Percentiles rank a stretch among this genome's conserved stretches.
phyloP scores from a whole-genome alignment of 2,888 invertebrate species.

The Copidosoma aretas region DNA sequence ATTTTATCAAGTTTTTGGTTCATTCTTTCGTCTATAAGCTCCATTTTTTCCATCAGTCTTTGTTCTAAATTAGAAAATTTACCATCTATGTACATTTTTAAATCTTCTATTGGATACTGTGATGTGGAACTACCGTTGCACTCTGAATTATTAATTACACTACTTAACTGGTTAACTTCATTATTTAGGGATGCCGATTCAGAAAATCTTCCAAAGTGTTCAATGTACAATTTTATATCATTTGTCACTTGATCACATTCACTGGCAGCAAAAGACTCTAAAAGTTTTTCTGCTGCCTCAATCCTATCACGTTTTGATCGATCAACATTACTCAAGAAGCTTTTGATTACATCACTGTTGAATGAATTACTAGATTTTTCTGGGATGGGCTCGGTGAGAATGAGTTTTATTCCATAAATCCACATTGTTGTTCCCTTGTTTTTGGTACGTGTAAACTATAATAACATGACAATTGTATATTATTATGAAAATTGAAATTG shows the following conservation, averaged over 20 bases:
- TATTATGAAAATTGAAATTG: background rate
- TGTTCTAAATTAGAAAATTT: constrained; percentile 56
- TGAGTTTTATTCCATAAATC: constrained; percentile 61
- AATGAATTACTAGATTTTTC: constrained; percentile 42
- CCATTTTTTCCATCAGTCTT: constrained; percentile 53
- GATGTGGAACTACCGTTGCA: background rate
- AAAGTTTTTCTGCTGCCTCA: constrained; percentile 42
- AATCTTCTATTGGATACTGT: constrained; percentile 27
- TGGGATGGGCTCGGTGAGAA: constrained; percentile 48
- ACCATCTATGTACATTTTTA: constrained; percentile 55
- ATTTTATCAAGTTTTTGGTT: constrained; percentile 59
- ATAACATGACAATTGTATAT: constrained; percentile 12
- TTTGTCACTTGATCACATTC: constrained; percentile 25
- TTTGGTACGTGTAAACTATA: constrained; percentile 60
- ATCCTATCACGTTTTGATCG: constrained; percentile 34
- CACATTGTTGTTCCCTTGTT: constrained; percentile 55
- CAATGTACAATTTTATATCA: constrained; percentile 35
- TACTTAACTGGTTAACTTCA: constrained; percentile 6
- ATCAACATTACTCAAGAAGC: constrained; percentile 45
- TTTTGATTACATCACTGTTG: constrained; percentile 51
- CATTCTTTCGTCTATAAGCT: constrained; percentile 54
- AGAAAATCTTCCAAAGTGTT: constrained; percentile 20
- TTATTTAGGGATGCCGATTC: background rate
- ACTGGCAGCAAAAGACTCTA: constrained; percentile 36
- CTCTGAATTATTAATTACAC: constrained; percentile 19